Conservation (phyloP, 2,888 invertebrate genomes). For the Bedellia somnulentella region DNA sequence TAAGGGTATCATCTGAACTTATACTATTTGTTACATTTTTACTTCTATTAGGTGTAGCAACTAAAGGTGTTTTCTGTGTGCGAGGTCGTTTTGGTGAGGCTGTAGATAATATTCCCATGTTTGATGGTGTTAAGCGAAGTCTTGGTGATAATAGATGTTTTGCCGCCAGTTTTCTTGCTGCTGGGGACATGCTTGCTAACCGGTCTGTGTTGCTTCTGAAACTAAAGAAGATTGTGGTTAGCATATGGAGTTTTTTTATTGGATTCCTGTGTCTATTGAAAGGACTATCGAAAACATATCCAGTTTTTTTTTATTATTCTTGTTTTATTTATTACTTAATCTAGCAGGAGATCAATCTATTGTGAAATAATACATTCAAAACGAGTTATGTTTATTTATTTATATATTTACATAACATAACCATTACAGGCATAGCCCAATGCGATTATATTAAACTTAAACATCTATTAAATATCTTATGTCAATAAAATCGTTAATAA, state of each 20-base stretch:
- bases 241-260: neutral
- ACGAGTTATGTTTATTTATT: too few species aligned
- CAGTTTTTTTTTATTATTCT: too few species aligned
- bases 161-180: constrained; percentile 85
- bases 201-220: constrained; percentile 72
- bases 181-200: constrained; percentile 91
- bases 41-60: constrained; percentile 21
- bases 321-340: too few species aligned
- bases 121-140: constrained; percentile 38
- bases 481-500: too few species aligned
- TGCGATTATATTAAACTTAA: too few species aligned
- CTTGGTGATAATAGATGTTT: constrained; percentile 48
- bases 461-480: too few species aligned
- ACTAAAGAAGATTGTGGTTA: constrained; percentile 24
- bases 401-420: too few species aligned
- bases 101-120: constrained; percentile 32
- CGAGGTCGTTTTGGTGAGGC: constrained; percentile 16
- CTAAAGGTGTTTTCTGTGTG: constrained; percentile 18
- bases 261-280: too few species aligned
- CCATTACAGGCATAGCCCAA: too few species aligned
- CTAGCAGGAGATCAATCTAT: too few species aligned
- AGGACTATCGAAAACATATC: too few species aligned
- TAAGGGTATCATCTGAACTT: constrained; percentile 56
- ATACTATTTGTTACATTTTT: constrained; percentile 12
- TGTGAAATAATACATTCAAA: too few species aligned